These are phyloP conservation scores for Drosophila mayaguana DNA, from an alignment of 2,888 invertebrate species.

Conservation along the genomic window DNA sequence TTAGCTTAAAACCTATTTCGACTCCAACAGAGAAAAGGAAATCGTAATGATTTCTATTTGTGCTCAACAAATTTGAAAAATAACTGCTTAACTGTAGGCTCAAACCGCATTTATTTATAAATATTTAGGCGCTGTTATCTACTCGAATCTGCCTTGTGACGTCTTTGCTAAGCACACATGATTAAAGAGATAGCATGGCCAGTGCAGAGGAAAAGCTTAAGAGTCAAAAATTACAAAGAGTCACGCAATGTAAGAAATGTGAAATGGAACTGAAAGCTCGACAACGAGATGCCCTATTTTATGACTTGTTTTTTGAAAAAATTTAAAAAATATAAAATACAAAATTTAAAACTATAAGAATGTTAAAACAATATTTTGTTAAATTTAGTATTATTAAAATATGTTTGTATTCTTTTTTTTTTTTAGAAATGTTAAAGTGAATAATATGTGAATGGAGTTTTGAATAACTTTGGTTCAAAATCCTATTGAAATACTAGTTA, in stretches of 20 bases:
- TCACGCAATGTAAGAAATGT: slow-evolving; percentile 39
- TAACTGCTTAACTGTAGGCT: neutral
- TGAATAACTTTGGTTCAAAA: too few relatives aligned
- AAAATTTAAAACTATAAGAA: too few relatives aligned
- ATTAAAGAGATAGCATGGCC: slow-evolving; percentile 34
- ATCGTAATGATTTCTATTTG: neutral
- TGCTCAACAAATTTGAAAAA: neutral
- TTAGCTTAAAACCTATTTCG: neutral
- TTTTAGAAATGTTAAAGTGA: too few relatives aligned
- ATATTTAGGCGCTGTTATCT: slow-evolving; percentile 5
- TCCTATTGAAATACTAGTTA: too few relatives aligned
- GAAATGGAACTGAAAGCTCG: neutral
- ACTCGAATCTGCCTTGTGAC: slow-evolving; percentile 8
- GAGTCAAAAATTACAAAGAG: slow-evolving; percentile 48
- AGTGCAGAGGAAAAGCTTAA: slow-evolving; percentile 14
- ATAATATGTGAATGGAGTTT: too few relatives aligned
- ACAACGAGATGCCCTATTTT: neutral
- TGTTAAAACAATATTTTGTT: too few relatives aligned
- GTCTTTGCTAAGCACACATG: slow-evolving; percentile 33
- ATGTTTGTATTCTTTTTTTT: too few relatives aligned
- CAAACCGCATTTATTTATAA: slow-evolving; percentile 4
- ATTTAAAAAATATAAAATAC: too few relatives aligned
- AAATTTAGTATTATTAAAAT: too few relatives aligned
- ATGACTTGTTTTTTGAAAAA: too few relatives aligned
- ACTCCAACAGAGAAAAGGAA: neutral